Evolutionary conservation across 2,888 invertebrate genomes (phyloP).

Genomic region (Synanthedon formicaeformis): DNA sequence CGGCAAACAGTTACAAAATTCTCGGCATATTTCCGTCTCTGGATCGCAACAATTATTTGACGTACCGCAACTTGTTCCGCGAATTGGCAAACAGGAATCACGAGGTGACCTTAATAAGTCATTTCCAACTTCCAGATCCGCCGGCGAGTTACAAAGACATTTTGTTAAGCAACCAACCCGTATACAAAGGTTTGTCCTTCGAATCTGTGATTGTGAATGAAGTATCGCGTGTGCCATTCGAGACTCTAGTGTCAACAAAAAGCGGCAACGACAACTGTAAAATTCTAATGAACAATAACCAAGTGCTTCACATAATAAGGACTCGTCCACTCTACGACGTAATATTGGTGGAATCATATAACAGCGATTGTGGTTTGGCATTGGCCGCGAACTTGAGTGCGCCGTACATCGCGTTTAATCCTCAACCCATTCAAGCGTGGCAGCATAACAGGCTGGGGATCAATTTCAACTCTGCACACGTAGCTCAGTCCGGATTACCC

Average conservation of each 20-base stretch:
- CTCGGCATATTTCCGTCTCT: slow-evolving; percentile 67
- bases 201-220: slow-evolving; percentile 62
- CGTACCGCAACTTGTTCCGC: slow-evolving; percentile 59
- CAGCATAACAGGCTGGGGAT: slow-evolving; percentile 59
- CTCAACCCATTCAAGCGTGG: slow-evolving; percentile 69
- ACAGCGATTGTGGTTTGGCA: slow-evolving; percentile 79
- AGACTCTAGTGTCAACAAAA: slow-evolving; percentile 58
- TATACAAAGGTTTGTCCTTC: slow-evolving; percentile 52
- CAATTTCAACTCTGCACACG: slow-evolving; percentile 63
- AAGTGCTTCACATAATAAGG: slow-evolving; percentile 62
- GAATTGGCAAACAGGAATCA: slow-evolving; percentile 64
- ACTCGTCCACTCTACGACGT: slow-evolving; percentile 74
- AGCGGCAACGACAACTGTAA: slow-evolving; percentile 63
- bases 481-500: slow-evolving; percentile 49
- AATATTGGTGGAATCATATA: slow-evolving; percentile 79
- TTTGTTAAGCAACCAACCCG: slow-evolving; percentile 48
- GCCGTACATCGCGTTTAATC: slow-evolving; percentile 72
- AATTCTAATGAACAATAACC: slow-evolving; percentile 58
- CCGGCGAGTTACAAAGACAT: slow-evolving; percentile 69
- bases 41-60: slow-evolving; percentile 62
- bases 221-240: slow-evolving; percentile 58
- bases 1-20: slow-evolving; percentile 52
- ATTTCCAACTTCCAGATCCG: slow-evolving; percentile 55
- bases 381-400: slow-evolving; percentile 75
- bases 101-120: slow-evolving; percentile 66